Percentiles rank a stretch among this genome's conserved stretches.
phyloP scores from a whole-genome alignment of 37 sponge, comb jelly and placozoan genomes.

The Chondrosia reniformis region DNA sequence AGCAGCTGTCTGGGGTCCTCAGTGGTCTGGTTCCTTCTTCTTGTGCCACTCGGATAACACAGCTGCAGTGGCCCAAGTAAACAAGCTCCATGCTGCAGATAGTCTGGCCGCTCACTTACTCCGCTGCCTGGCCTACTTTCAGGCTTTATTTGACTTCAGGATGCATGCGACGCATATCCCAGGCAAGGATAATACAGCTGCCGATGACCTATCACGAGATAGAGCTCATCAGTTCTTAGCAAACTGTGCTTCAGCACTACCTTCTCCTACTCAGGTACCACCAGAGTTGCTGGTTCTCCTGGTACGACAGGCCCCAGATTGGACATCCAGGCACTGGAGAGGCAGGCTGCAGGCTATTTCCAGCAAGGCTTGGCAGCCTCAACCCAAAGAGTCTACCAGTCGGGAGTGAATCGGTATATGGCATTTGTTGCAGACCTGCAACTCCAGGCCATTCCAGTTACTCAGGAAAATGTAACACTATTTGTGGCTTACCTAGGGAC shows the following conservation, averaged over 20 bases:
- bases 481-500: neutral
- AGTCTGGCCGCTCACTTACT: conserved; percentile 31
- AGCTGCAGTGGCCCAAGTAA: conserved; percentile 42
- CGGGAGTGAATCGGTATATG: neutral
- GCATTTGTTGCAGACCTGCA: neutral
- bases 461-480: neutral
- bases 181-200: neutral
- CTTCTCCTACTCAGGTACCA: neutral
- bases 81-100: conserved; percentile 9
- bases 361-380: neutral
- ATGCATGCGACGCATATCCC: neutral
- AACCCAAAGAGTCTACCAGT: neutral
- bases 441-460: neutral
- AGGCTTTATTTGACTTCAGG: neutral
- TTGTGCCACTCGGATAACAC: conserved; percentile 31
- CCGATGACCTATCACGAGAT: neutral
- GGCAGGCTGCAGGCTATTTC: neutral
- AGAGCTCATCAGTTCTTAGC: neutral
- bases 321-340: neutral
- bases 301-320: neutral
- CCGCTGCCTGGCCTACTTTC: conserved; percentile 44
- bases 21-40: conserved; percentile 11
- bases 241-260: neutral
- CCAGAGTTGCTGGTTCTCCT: neutral
- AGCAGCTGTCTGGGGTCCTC: conserved; percentile 21